These are phyloP conservation scores for Heterochromis multidens DNA, from an alignment of 2,113 vertebrate genomes.

Conservation along the genomic window DNA sequence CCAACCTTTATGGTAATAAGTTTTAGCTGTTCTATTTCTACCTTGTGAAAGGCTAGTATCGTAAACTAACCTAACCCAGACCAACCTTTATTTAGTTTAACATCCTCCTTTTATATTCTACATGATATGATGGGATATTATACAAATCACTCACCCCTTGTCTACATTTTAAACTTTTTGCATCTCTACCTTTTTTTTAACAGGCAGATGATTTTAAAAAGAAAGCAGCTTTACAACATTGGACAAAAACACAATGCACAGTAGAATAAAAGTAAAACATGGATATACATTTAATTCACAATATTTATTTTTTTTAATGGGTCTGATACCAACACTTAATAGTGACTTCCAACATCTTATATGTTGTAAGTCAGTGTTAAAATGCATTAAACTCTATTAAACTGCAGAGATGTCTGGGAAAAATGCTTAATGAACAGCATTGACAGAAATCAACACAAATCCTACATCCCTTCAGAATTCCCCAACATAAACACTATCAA, in stretches of 20 bases:
- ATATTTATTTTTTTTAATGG: background rate
- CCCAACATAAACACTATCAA: conserved; percentile 74
- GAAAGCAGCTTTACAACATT: background rate
- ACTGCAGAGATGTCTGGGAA: conserved; percentile 19
- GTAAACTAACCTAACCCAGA: too few relatives aligned
- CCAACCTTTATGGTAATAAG: too few relatives aligned
- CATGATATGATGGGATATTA: too few relatives aligned
- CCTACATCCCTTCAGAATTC: conserved; percentile 57
- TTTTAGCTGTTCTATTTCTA: too few relatives aligned
- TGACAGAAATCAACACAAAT: conserved; percentile 62
- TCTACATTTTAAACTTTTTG: background rate
- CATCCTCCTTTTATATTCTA: too few relatives aligned
- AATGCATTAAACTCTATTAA: too few relatives aligned
- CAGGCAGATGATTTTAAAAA: background rate
- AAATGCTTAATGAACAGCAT: conserved; percentile 12
- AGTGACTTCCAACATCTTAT: background rate
- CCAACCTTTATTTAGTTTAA: too few relatives aligned
- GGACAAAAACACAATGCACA: background rate
- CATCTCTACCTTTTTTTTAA: background rate
- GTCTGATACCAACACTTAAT: background rate
- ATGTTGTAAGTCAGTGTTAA: too few relatives aligned
- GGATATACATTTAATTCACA: background rate
- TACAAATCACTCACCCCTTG: too few relatives aligned
- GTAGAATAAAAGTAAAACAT: background rate
- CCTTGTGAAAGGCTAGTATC: too few relatives aligned